These are phyloP conservation scores for Austrolebias charrua DNA, from an alignment of 2,797 vertebrate genomes.

Conservation along the genomic window DNA sequence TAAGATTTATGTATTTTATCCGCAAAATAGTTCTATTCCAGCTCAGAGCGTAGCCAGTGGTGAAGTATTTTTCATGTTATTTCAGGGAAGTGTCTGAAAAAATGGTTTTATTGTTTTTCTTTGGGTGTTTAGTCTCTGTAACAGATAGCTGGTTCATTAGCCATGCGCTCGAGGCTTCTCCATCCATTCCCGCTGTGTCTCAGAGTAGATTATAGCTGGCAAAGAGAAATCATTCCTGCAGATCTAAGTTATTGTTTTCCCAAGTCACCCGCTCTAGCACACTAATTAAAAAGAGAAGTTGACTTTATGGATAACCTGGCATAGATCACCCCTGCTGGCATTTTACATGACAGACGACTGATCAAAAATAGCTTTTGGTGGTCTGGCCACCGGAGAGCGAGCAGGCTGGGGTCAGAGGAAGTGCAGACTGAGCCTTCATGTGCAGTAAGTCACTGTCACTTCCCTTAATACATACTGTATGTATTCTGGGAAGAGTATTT, in stretches of 20 bases:
- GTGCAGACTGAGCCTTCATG: slow-evolving; percentile 64
- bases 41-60: slow-evolving; percentile 3
- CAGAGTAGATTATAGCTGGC: slow-evolving; percentile 26
- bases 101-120: slow-evolving; percentile 38
- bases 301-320: slow-evolving; percentile 70
- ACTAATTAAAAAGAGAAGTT: slow-evolving; percentile 70
- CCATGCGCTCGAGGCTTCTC: slow-evolving; percentile 27
- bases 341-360: slow-evolving; percentile 64
- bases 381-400: slow-evolving; percentile 60
- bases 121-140: slow-evolving; percentile 39
- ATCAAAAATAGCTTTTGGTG: slow-evolving; percentile 62
- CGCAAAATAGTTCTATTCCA: slow-evolving; percentile 34
- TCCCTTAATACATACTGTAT: slow-evolving; percentile 35
- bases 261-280: slow-evolving; percentile 49
- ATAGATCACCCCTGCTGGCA: slow-evolving; percentile 59
- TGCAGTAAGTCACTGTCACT: slow-evolving; percentile 51
- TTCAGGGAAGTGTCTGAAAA: slow-evolving; percentile 32
- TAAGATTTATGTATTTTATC: slow-evolving; percentile 53
- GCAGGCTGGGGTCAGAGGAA: slow-evolving; percentile 62
- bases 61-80: slow-evolving; percentile 34
- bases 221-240: slow-evolving; percentile 52
- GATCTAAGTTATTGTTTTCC: slow-evolving; percentile 60
- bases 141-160: slow-evolving; percentile 34
- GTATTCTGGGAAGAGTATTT: slow-evolving; percentile 5
- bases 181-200: slow-evolving; percentile 31